Conservation (phyloP, 2,797 vertebrate species). For the Mormyrus hasselquistii region DNA sequence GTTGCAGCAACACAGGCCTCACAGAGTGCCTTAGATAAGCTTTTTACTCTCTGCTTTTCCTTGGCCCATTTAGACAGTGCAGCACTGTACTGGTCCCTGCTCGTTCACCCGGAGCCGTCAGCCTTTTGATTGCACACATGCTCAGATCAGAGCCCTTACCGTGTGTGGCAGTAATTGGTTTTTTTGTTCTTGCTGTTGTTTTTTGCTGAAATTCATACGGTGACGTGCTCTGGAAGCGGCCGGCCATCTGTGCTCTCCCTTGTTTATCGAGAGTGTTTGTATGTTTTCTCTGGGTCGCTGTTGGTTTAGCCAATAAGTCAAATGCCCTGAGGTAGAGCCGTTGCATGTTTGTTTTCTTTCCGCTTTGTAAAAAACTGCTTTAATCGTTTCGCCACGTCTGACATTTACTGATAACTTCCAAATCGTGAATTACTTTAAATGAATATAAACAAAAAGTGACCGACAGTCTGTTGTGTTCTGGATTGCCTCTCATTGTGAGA, state of each 20-base stretch:
- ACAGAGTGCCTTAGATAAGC: neutral
- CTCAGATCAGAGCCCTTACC: neutral
- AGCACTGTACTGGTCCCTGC: neutral
- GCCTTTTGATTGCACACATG: neutral
- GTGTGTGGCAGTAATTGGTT: neutral
- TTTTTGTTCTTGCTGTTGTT: neutral
- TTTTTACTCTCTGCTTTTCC: neutral
- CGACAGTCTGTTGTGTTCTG: neutral
- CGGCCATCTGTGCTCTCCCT: neutral
- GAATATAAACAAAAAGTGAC: neutral
- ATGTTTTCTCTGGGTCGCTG: conserved; percentile 7
- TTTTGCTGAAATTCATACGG: neutral
- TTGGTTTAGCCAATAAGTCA: conserved; percentile 11
- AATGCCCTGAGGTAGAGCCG: neutral
- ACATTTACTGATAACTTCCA: neutral
- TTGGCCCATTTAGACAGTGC: neutral
- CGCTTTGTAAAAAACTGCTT: neutral
- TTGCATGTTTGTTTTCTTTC: conserved; percentile 8
- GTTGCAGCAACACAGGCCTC: neutral
- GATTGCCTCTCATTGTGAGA: neutral
- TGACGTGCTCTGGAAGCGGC: neutral
- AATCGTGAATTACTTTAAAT: neutral
- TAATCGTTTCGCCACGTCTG: neutral
- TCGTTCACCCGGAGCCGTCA: neutral
- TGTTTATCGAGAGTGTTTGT: conserved; percentile 20